phyloP scores from a whole-genome alignment of 2,113 vertebrate genomes.

The Rhinogobius similis region DNA sequence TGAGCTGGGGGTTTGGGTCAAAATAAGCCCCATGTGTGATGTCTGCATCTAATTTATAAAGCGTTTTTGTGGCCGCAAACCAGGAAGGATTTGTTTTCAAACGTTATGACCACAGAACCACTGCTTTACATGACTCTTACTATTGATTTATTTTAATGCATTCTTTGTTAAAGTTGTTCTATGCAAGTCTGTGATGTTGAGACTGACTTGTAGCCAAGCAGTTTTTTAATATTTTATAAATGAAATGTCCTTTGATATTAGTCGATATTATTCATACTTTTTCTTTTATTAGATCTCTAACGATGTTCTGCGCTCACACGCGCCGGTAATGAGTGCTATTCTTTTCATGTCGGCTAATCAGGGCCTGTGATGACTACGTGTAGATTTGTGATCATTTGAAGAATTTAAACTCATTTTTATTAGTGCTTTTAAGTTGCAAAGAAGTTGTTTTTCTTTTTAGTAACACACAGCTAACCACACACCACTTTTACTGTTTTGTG shows the following conservation, averaged over 20 bases:
- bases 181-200: no score
- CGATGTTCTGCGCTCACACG: conserved; percentile 21
- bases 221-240: neutral
- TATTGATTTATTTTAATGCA: neutral
- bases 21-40: no score
- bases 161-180: neutral
- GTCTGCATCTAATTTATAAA: no score
- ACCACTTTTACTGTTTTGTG: neutral
- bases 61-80: no score
- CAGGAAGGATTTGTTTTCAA: no score
- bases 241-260: conserved; percentile 5
- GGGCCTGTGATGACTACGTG: conserved; percentile 20
- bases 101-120: no score
- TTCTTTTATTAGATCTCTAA: conserved; percentile 23
- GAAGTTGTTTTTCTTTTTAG: conserved; percentile 5
- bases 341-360: conserved; percentile 5
- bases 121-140: neutral
- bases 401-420: neutral
- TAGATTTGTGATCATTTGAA: neutral
- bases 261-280: neutral
- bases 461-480: conserved; percentile 3
- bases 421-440: neutral
- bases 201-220: no score
- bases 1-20: no score
- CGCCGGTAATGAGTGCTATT: conserved; percentile 21